Evolutionary conservation across 2,888 invertebrate species (phyloP).

Genomic region (Mongoloraphidia duomilia): DNA sequence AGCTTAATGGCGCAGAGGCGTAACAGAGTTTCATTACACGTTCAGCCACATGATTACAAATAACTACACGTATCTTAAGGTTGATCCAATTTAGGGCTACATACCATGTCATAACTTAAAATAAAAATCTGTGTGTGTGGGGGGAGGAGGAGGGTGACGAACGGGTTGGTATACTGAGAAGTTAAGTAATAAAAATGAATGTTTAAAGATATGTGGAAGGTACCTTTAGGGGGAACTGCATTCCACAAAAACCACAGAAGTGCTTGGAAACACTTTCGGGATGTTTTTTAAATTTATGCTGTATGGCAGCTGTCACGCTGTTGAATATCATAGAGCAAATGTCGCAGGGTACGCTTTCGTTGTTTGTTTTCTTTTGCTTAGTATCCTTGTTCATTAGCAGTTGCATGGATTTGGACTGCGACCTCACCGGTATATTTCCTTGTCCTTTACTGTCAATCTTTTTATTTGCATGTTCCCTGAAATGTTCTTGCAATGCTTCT

Average conservation of each 20-base stretch:
- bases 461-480: constrained; percentile 47
- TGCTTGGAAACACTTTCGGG: constrained; percentile 45
- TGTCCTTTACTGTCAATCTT: constrained; percentile 36
- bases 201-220: background rate
- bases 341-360: constrained; percentile 36
- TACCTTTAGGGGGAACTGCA: constrained; percentile 52
- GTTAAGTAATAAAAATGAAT: background rate
- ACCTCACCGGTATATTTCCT: constrained; percentile 9
- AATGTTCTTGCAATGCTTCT: constrained; percentile 44
- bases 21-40: too few species aligned
- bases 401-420: constrained; percentile 19
- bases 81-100: too few species aligned
- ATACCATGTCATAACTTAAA: too few species aligned
- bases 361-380: constrained; percentile 27
- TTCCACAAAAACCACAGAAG: constrained; percentile 52
- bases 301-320: constrained; percentile 45
- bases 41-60: too few species aligned
- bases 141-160: too few species aligned
- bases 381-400: constrained; percentile 20
- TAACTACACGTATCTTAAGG: too few species aligned
- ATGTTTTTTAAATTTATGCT: constrained; percentile 52
- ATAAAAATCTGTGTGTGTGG: too few species aligned
- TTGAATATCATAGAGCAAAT: constrained; percentile 42
- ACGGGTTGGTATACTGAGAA: too few species aligned
- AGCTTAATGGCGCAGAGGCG: too few species aligned